Percentiles rank a stretch among this genome's conserved stretches.
Conservation (phyloP, 2,888 invertebrate genomes). For the Pollenia amentaria region DNA sequence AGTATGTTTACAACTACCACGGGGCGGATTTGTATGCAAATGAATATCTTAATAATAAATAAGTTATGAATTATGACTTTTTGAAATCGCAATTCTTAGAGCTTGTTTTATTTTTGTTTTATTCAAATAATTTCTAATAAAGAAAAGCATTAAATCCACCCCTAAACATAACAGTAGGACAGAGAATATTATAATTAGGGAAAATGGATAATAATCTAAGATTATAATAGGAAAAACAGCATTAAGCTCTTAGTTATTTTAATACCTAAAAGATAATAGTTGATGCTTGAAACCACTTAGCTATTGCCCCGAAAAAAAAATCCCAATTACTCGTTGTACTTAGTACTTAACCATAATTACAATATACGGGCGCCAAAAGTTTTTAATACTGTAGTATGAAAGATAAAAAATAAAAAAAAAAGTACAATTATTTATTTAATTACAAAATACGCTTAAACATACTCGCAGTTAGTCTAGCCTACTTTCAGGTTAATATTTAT, state of each 20-base stretch:
- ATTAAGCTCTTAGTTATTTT: too few relatives aligned
- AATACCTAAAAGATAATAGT: too few relatives aligned
- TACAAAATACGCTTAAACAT: neutral
- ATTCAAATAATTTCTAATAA: too few relatives aligned
- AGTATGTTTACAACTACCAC: slow-evolving; percentile 10
- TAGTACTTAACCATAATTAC: neutral
- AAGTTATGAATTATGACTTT: too few relatives aligned
- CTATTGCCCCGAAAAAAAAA: too few relatives aligned
- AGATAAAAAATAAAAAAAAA: slow-evolving; percentile 24
- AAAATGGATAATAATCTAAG: neutral
- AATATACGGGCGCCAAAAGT: slow-evolving; percentile 21
- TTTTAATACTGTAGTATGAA: slow-evolving; percentile 35
- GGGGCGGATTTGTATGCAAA: too few relatives aligned
- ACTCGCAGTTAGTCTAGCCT: slow-evolving; percentile 11
- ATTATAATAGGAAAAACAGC: too few relatives aligned
- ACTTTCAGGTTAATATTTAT: slow-evolving; percentile 38
- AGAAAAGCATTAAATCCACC: too few relatives aligned
- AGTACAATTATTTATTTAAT: slow-evolving; percentile 30
- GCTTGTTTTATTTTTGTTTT: too few relatives aligned
- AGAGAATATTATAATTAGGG: neutral
- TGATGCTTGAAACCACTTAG: too few relatives aligned
- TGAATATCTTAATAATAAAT: too few relatives aligned
- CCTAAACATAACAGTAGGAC: neutral
- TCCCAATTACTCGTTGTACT: neutral
- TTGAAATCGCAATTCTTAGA: too few relatives aligned